Evolutionary conservation across 1,140 invertebrate species (phyloP).

Genomic region (Orius insidiosus): DNA sequence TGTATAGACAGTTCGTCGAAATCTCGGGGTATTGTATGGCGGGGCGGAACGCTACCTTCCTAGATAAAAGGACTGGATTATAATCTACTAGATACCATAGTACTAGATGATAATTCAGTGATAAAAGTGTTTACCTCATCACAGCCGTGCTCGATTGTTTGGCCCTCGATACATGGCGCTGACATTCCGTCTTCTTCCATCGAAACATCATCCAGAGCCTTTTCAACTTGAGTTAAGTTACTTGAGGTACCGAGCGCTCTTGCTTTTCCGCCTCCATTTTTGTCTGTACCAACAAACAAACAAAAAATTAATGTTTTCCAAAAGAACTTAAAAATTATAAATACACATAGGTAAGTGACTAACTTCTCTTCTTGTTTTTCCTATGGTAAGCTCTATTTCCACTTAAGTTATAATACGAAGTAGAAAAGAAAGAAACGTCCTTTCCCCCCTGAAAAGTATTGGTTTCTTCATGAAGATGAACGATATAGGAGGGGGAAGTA

Average conservation of each 20-base stretch:
- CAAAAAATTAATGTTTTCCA: too few species aligned
- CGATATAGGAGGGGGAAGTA: too few species aligned
- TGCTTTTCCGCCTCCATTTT: constrained; percentile 10
- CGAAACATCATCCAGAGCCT: constrained; percentile 41
- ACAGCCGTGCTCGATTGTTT: constrained; percentile 10
- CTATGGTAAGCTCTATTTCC: too few species aligned
- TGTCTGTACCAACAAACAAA: background rate
- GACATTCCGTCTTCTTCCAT: constrained; percentile 44
- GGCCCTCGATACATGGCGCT: constrained; percentile 21
- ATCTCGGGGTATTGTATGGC: background rate
- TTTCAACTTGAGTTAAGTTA: constrained; percentile 25
- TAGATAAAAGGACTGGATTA: too few species aligned
- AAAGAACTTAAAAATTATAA: background rate
- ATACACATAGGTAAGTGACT: too few species aligned
- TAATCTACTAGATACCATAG: too few species aligned
- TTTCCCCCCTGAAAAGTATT: too few species aligned
- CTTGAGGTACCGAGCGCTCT: constrained; percentile 10
- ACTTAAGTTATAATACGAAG: too few species aligned
- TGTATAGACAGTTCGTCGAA: background rate
- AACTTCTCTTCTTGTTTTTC: too few species aligned
- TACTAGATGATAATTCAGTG: constrained; percentile 3
- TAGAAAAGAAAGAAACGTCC: too few species aligned
- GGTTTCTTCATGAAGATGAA: too few species aligned
- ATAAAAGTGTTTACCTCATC: constrained; percentile 6
- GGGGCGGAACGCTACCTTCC: too few species aligned